A percentile compares a stretch with the other conserved stretches of the same genome.
Evolutionary conservation across 2,888 invertebrate genomes (phyloP).

Genomic region (Macrosiphum euphorbiae): DNA sequence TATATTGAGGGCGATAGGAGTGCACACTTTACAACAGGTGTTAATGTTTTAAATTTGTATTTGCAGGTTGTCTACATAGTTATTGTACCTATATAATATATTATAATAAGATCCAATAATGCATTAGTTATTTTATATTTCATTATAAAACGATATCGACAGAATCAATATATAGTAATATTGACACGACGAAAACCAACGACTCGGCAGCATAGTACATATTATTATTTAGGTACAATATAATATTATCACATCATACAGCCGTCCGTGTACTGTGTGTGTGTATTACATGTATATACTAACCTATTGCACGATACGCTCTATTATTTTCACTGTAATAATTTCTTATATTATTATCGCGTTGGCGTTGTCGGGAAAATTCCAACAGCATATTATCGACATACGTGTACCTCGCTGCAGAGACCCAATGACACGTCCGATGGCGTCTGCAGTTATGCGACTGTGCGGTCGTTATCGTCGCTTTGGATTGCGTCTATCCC

Average conservation of each 20-base stretch:
- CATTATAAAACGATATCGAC: neutral
- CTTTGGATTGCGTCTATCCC: neutral
- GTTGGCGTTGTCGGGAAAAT: neutral
- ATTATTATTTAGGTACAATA: neutral
- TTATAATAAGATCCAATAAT: neutral
- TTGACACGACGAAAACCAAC: neutral
- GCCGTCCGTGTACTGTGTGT: neutral
- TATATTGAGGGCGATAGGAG: neutral
- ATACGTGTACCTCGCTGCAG: neutral
- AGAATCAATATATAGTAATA: neutral
- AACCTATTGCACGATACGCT: neutral
- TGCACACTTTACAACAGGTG: neutral
- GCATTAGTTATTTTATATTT: neutral
- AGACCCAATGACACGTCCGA: neutral
- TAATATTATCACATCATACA: neutral
- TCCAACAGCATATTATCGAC: neutral
- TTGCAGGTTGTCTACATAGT: neutral
- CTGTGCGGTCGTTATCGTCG: neutral
- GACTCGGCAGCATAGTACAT: neutral
- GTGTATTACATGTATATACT: too few species aligned
- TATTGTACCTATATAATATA: too few species aligned
- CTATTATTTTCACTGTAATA: neutral
- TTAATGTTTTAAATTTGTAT: neutral
- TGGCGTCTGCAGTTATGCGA: neutral
- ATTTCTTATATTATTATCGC: neutral